Evolutionary conservation across 2,113 vertebrate species (phyloP), one percentile per base, ranked within the genome.

Genomic region (Lophochroa leadbeateri): DNA sequence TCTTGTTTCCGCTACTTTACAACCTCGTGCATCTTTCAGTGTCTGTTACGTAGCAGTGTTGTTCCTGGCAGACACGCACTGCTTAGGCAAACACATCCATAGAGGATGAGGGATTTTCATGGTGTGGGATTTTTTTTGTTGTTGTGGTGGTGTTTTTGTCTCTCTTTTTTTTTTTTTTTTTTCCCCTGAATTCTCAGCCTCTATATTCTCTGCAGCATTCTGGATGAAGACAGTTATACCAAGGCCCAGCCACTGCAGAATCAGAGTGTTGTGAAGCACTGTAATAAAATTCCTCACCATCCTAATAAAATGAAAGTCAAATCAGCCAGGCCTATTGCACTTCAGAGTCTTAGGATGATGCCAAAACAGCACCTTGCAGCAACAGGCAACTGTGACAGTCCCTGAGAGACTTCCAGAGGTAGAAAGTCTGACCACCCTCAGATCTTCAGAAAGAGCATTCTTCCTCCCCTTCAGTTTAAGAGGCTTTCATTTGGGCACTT

Each of bases 241-340:
- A 57, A 99, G 95, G 64, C 98, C 98, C 94, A 99, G 97, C 99
- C 99, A 99, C 49, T 99, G 99, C 67, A 98, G 92, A 63, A 99
- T 98, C 94, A 98, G 98, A 98, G 14, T 55, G n/a, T 79, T 76
- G 98, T 88, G 87, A 94, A 65, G 75, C 17, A 33, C 21, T 69
- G 16, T 69, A 83, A 64, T 25, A 96, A 90, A 97, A 52, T 31
- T 98, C 94, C 12, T 97, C 94, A 21, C 67, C 29, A 11, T 82
- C 88, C 98, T 99, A 84, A 92, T 43, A 87, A 2, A 97, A 93
- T 31, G 57, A 96, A 96, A 92, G 75, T 84, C 28, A 37, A 90
- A 67, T 94, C 37, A 94, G 87, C 21, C 61, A 84, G 55, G 33
- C 31, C 43, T 76, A 16, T 60, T 70, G 28, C 64, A 95, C 25